phyloP scores from a whole-genome alignment of 2,797 vertebrate species.

The Eulemur coronatus region DNA sequence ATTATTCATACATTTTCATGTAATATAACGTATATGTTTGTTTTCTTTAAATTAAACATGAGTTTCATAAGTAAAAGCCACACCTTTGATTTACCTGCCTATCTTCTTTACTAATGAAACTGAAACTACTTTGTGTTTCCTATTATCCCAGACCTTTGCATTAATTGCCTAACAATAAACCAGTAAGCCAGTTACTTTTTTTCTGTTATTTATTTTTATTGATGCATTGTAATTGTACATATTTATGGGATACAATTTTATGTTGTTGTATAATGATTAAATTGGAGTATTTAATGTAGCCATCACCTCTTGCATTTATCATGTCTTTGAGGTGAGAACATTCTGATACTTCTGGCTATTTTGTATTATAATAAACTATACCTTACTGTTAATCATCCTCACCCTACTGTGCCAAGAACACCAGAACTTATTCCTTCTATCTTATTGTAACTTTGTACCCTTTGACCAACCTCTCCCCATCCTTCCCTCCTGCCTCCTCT shows the following conservation, averaged over 20 bases:
- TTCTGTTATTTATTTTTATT: not conserved
- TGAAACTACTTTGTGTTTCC: not conserved
- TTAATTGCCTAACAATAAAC: not conserved
- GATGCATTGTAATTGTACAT: not conserved
- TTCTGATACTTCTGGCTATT: not conserved
- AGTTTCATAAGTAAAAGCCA: not conserved
- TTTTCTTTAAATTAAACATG: constrained; percentile 19
- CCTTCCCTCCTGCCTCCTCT: not conserved
- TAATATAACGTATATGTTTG: not conserved
- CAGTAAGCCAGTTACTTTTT: not conserved
- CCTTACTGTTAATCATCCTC: not conserved
- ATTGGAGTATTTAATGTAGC: not conserved
- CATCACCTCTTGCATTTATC: not conserved
- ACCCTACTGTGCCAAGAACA: not conserved
- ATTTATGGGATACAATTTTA: not conserved
- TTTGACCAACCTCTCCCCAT: not conserved
- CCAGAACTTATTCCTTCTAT: not conserved
- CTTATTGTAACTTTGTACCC: not conserved
- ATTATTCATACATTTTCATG: constrained; percentile 10
- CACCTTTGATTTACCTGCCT: not conserved
- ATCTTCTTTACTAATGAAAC: not conserved
- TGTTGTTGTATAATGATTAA: not conserved
- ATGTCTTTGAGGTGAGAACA: not conserved
- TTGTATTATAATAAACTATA: not conserved
- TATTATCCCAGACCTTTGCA: not conserved